These are phyloP conservation scores for Palythoa grandiflora DNA, from an alignment of 92 coral and sea anemone species.

Conservation along the genomic window DNA sequence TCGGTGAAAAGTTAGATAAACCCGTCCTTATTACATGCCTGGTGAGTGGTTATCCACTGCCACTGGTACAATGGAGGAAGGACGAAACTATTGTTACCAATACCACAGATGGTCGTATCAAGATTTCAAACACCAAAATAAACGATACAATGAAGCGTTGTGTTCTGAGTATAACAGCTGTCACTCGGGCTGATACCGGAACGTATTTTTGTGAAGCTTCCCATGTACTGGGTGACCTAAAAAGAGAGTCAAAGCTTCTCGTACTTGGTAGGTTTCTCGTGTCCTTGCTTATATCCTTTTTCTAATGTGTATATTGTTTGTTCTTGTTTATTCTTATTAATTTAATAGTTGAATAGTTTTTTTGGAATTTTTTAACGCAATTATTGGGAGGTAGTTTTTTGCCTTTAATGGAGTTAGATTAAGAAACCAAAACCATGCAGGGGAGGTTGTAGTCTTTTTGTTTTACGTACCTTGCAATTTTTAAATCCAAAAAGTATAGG, in stretches of 20 bases:
- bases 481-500: too few relatives aligned
- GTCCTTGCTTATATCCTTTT: too few relatives aligned
- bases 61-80: background rate
- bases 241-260: background rate
- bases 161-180: background rate
- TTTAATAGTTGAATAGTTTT: too few relatives aligned
- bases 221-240: background rate
- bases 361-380: too few relatives aligned
- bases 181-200: background rate
- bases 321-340: too few relatives aligned
- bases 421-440: too few relatives aligned
- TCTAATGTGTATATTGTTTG: too few relatives aligned
- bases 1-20: background rate
- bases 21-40: background rate
- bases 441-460: too few relatives aligned
- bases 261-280: background rate
- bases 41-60: background rate
- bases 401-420: too few relatives aligned
- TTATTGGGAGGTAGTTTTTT: too few relatives aligned
- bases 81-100: background rate
- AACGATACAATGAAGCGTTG: background rate
- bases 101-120: background rate
- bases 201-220: background rate
- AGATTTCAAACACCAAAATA: background rate
- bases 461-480: too few relatives aligned